A percentile compares a stretch with the other conserved stretches of the same genome.
These are phyloP conservation scores for Solen grandis DNA, from an alignment of 1,140 invertebrate species.

Conservation along the genomic window DNA sequence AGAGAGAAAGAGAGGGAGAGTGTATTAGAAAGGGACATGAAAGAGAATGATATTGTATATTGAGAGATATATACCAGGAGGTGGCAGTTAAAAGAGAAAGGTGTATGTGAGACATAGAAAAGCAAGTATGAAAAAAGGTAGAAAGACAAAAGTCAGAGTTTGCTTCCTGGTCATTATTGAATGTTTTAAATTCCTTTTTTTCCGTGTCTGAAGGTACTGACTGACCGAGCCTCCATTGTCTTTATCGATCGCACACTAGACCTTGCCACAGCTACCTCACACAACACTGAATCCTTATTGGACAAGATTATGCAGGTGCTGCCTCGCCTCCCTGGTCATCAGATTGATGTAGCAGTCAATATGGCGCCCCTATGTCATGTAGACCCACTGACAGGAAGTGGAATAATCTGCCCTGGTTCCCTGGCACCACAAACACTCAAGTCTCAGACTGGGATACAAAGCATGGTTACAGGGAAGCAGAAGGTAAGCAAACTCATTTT, in stretches of 20 bases:
- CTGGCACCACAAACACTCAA: conserved; percentile 56
- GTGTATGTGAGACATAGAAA: too few relatives aligned
- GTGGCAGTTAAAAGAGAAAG: too few relatives aligned
- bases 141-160: too few relatives aligned
- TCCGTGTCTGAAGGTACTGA: conserved; percentile 80
- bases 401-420: conserved; percentile 65
- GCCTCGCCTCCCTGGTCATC: conserved; percentile 85
- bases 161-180: too few relatives aligned
- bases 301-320: conserved; percentile 85
- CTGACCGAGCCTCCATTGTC: conserved; percentile 84
- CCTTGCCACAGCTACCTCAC: conserved; percentile 83
- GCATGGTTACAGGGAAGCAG: conserved; percentile 61
- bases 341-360: conserved; percentile 85
- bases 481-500: conserved; percentile 69
- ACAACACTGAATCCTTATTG: conserved; percentile 85
- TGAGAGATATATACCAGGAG: too few relatives aligned
- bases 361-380: conserved; percentile 84
- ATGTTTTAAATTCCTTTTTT: too few relatives aligned
- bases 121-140: too few relatives aligned
- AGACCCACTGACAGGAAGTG: conserved; percentile 68
- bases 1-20: too few relatives aligned
- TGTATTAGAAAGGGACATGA: too few relatives aligned
- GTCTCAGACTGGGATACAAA: conserved; percentile 54
- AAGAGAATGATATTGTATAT: too few relatives aligned
- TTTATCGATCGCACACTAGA: conserved; percentile 87